Evolutionary conservation across 2,113 vertebrate species (phyloP), one percentile per base, ranked within the genome.

Genomic region (Hippocampus barbouri): DNA sequence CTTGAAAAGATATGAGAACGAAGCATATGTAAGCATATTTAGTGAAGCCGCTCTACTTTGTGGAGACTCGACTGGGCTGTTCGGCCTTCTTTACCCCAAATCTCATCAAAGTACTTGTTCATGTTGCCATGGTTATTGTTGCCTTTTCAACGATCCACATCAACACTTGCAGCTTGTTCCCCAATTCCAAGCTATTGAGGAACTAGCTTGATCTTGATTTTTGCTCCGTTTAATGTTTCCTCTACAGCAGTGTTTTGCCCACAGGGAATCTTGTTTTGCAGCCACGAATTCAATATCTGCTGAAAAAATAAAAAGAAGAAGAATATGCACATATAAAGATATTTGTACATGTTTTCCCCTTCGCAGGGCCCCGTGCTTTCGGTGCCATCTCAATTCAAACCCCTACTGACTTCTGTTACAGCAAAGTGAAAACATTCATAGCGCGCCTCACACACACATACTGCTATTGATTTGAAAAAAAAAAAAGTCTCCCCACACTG

Each of bases 11-110:
- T 66, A 62, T 70, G 69, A 71, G 71, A 77, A 70, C 51, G 47
- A 21, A 76, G 72, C 71, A 82, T 71, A 70, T 79, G 65, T 45
- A 68, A 74, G 69, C 70, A 66, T 21, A 72, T 76, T 73, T 60
- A 43, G 43, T 25, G n/a, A 69, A 74, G 67, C 73, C 75, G 65
- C 38, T 43, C 63, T 66, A 47, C 72, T 70, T 71, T 54, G 47
- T 64, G 23, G 43, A 74, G 71, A 38, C 49, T 40, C 15, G 59
- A 75, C 65, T 69, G 38, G 56, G 70, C 56, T 67, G 9, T 77
- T 75, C 1, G 14, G n/a, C 21, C 27, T 59, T 11, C 20, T 75
- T 68, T 66, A 25, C 62, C 23, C 41, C 21, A 70, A 47, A 70
- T 57, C 57, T 41, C 49, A 66, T 62, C 54, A 69, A 63, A 70